Evolutionary conservation across 64 coral and sea anemone species (phyloP), one percentile per base, ranked within the genome.

Genomic region (Acropora tenuis): DNA sequence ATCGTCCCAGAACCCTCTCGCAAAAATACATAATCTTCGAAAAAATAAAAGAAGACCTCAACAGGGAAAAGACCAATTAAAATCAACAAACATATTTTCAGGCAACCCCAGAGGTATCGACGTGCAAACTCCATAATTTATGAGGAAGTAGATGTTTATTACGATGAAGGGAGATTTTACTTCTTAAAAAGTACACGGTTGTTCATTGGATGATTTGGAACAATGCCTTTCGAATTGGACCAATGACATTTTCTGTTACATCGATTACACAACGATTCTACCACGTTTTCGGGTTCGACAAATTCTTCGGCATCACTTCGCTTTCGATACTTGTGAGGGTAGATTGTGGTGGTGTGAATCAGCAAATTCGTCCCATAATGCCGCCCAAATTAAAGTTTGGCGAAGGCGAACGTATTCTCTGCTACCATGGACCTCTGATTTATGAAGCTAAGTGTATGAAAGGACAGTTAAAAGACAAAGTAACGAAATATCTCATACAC

Each of bases 401-500:
- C 48, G 97, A 99, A 91, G 97, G 97, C 2, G 97, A 99, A 96
- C 97, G 97, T 48, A 94, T 99, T 60, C 80, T 99, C 45, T 99
- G 97, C 80, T 99, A 93, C 82, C 97, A 99, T 50, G 97, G 97
- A 50, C 97, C 97, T 69, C 59, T 99, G 11, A 96, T 99, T 67
- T 99, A 99, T 74, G 97, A 99, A 96, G 97, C 97, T 67, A 99
- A 99, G 89, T 99, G 97, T 66, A 89, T 99, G 75, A 99, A 94
- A 77, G 97, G 97, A 57, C 90, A 93, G 83, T 74, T 96, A 41
- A 99, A 99, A 47, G 97, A 99, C 81, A 99, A 99, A 96, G 95
- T 94, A 47, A 89, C 97, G 43, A 92, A 90, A 91, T 99, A 99
- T 73, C 86, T 99, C 80, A 99, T 99, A 82, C 97, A 99, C 86